Evolutionary conservation across 1,140 invertebrate species (phyloP).

Genomic region (Radopholus similis): DNA sequence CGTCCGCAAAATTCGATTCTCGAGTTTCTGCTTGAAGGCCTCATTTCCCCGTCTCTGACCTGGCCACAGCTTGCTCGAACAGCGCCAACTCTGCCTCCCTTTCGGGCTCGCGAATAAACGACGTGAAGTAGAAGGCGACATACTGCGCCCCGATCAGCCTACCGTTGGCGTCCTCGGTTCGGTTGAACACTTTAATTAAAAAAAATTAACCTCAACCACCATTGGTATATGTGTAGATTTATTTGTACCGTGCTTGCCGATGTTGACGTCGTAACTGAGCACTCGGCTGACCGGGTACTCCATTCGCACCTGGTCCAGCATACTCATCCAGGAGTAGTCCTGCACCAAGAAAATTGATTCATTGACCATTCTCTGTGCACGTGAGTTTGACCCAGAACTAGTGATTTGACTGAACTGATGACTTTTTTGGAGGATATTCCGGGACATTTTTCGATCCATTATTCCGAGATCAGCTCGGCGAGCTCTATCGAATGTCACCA

Average conservation of each 20-base stretch:
- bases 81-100: conserved; percentile 15
- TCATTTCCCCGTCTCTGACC: too few species aligned
- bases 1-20: background rate
- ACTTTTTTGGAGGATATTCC: too few species aligned
- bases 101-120: background rate
- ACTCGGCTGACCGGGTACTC: conserved; percentile 42
- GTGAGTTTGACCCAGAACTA: too few species aligned
- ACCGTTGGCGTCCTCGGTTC: background rate
- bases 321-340: conserved; percentile 18
- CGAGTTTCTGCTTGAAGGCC: too few species aligned
- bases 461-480: too few species aligned
- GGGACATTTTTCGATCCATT: too few species aligned
- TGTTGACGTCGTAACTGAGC: conserved; percentile 35
- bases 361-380: too few species aligned
- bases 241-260: conserved; percentile 22
- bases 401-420: too few species aligned
- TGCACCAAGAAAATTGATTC: conserved; percentile 12
- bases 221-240: conserved; percentile 19
- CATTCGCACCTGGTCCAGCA: conserved; percentile 9
- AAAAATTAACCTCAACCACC: conserved; percentile 3
- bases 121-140: background rate
- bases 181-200: conserved; percentile 6
- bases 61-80: conserved; percentile 28
- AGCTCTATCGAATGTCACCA: too few species aligned
- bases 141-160: background rate